Evolutionary conservation across 2,888 invertebrate genomes (phyloP), one percentile per base, ranked within the genome.

Genomic region (Tortricodes alternella): DNA sequence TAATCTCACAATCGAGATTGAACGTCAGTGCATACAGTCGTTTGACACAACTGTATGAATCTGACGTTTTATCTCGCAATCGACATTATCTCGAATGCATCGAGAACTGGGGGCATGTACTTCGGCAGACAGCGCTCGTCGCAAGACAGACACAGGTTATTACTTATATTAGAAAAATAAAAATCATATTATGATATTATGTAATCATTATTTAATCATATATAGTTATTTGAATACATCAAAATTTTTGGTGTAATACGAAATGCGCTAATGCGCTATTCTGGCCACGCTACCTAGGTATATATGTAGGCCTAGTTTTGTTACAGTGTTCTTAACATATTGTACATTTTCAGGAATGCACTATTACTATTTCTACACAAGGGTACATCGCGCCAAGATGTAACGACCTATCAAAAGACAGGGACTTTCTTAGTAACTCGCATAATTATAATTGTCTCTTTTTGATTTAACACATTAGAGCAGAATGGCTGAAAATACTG

Each of bases 281-380:
- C 74, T 75, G 81, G 76, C 84, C 80, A 56, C 29, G 57, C 62
- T 66, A 73, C 74, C 68, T 71, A 68, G 64, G 69, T 71, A 68
- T 70, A 66, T 82, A 80, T 83, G 84, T 81, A 83, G 76, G 74
- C 59, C 68, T 71, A 71, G 65, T 58, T 58, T 52, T 41, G 51
- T 58, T 53, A 58, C 62, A 76, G 73, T 39, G 19, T 70, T 74
- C 73, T 71, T 73, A 71, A 65, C 69, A 70, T 80, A 84, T 84
- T 80, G 89, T 89, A 89, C 89, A 88, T 86, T 62, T 35, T 80
- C 76, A 80, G 89, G 89, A 89, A 89, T 89, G 89, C 89, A 89
- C 89, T 82, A 74, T 72, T 71, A 72, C 80, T 83, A 58, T 49
- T 19, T 50, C 55, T 58, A 49, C 32, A n/a, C 48, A 43, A 39